Evolutionary conservation across 1,140 invertebrate species (phyloP).

Genomic region (Anagrus nilaparvatae): DNA sequence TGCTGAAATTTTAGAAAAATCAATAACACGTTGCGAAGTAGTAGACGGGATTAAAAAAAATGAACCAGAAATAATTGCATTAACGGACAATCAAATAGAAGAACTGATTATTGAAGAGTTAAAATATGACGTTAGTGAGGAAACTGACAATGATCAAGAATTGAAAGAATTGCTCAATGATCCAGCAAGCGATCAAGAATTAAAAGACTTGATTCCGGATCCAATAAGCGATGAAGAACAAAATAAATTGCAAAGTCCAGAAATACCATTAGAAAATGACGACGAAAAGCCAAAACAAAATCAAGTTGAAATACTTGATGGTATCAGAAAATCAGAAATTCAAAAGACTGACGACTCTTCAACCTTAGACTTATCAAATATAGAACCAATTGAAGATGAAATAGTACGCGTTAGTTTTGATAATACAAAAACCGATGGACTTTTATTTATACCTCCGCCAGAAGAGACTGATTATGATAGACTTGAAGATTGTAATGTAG

Average conservation of each 20-base stretch:
- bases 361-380: too few relatives aligned
- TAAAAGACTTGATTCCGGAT: neutral
- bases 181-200: neutral
- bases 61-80: neutral
- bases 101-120: slow-evolving; percentile 13
- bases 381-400: too few relatives aligned
- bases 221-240: slow-evolving; percentile 4
- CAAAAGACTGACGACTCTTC: neutral
- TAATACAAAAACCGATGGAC: too few relatives aligned
- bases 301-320: slow-evolving; percentile 8
- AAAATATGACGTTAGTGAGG: slow-evolving; percentile 11
- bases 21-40: slow-evolving; percentile 1
- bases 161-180: slow-evolving; percentile 9
- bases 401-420: too few relatives aligned
- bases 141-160: slow-evolving; percentile 12
- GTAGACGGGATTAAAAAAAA: neutral
- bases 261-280: neutral
- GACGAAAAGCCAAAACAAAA: too few relatives aligned
- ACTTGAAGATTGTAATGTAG: neutral
- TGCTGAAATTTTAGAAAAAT: slow-evolving; percentile 4
- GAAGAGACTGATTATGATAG: neutral
- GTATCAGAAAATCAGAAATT: slow-evolving; percentile 2
- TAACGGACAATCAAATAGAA: slow-evolving; percentile 8
- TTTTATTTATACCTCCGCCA: slow-evolving; percentile 2
- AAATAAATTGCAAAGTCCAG: neutral